Base-by-base conservation (phyloP, 2,797 vertebrate genomes). In the Pipistrellus pipistrellus region DNA sequence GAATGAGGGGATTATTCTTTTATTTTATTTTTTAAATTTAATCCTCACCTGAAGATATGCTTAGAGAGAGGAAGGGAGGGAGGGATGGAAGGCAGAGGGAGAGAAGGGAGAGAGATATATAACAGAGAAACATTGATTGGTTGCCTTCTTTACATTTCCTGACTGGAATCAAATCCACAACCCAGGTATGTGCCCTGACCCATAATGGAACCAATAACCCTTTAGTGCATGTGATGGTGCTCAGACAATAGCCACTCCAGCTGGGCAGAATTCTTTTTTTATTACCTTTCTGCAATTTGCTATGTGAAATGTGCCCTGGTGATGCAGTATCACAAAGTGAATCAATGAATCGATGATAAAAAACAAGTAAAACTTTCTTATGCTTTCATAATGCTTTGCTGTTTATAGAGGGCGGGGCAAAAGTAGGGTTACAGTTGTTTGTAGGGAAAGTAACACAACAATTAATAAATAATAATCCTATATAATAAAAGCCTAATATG, bases 291-390 rank as follows among this genome's bases (percentile, higher is more conserved):
- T 72, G 57, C 59, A 48, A 0, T 92, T 64, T 88, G 46, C 51
- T 88, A 35, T 95, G 13, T 72, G 69, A 95, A 68, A 41, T 7
- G 6, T 62, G 46, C 17, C 38, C 21, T 44, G 18, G 57, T 78
- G 38, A 88, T 80, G 6, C n/a, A 75, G 82, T 64, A 53, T 93
- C 62, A 62, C 41, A 81, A 46, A 71, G 55, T 93, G 62, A 90
- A 69, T 57, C 20, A 66, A 15, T 55, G 23, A 69, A 72, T 89
- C 71, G 51, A 14, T 20, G 3, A 90, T 68, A 84, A 71, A 92
- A 17, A 94, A 57, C 32, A 87, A 91, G 30, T 83, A 82, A 85
- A 91, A 77, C 9, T 46, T 85, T 30, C 11, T 9, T 78, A 18
- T 9, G 2, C 27, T 81, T 96, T 72, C n/a, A 6, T 62, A 44